Conservation (phyloP, 2,113 vertebrate genomes). For the Pogonocichla stellata region DNA sequence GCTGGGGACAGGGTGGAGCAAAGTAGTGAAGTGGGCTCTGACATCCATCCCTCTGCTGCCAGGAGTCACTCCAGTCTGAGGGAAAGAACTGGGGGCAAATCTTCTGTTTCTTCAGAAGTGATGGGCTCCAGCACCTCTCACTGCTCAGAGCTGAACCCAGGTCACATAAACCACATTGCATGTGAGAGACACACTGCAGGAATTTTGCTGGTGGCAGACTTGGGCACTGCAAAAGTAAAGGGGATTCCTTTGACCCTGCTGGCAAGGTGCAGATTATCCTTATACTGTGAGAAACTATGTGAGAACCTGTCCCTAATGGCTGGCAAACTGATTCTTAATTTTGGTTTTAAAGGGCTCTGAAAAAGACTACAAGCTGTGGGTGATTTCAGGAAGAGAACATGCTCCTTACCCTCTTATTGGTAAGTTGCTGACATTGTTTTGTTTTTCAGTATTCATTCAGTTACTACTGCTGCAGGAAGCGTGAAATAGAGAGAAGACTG, state of each 20-base stretch:
- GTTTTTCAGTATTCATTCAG: background rate
- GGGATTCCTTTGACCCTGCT: background rate
- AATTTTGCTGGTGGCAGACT: background rate
- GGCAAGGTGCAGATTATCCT: background rate
- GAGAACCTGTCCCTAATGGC: background rate
- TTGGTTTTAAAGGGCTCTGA: constrained; percentile 82
- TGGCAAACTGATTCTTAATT: background rate
- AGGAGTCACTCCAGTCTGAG: background rate
- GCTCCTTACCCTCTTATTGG: constrained; percentile 95
- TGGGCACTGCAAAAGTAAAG: background rate
- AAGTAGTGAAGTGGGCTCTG: background rate
- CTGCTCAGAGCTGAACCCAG: background rate
- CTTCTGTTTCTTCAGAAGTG: background rate
- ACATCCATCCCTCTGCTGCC: background rate
- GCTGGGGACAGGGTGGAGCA: background rate
- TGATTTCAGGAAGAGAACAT: constrained; percentile 92
- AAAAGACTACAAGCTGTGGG: constrained; percentile 92
- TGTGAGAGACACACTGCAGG: background rate
- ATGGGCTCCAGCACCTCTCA: background rate
- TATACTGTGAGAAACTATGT: background rate
- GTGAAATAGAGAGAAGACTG: background rate
- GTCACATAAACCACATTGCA: background rate
- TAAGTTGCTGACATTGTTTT: constrained; percentile 70
- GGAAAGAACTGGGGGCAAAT: background rate
- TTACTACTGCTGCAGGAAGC: constrained; percentile 2